Evolutionary conservation across 1,140 invertebrate species (phyloP), one percentile per base, ranked within the genome.

Genomic region (Calephelis virginiensis): DNA sequence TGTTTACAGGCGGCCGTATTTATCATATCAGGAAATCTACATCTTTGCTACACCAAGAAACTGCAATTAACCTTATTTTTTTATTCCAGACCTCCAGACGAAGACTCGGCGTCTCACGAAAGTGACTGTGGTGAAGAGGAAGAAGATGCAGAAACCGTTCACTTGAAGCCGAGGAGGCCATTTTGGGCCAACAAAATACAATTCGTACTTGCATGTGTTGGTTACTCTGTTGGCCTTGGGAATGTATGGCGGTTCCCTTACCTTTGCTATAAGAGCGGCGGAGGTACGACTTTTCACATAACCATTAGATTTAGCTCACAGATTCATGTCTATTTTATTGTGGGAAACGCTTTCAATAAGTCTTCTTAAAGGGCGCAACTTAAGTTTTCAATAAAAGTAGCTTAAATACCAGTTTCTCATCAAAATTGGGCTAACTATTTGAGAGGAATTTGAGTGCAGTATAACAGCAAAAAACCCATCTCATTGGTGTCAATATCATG

Each of bases 221-320:
- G 97, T 10, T 98, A 97, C 85, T 97, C 96, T 13, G 97, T 98
- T 46, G 97, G 97, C 7, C 93, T 98, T 28, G 97, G 97, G 53
- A 98, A 98, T 81, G 95, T 98, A 64, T 98, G 97, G 97, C 92
- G 96, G 69, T 97, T 97, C 90, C 96, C 96, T 17, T 97, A 97
- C 82, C 92, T 97, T 63, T 96, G 95, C 83, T 96, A 96, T 83
- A 95, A 96, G 89, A 96, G 95, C 80, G 96, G 96, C 63, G 96
- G 96, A 92, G 96, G 96, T 96, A 84, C 93, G 90, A 67, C 53
- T 50, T 14, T 64, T 59, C 28, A 28, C 28, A 2, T 28, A 28
- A 28, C 2, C 2, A 28, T 28, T 28, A 28, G 28, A 28, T 28
- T 1, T 28, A 28, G 28, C 28, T 28, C 5, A 28, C 28, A n/a